phyloP scores from a whole-genome alignment of 2,888 invertebrate species.

The Orthonychiurus folsomi region DNA sequence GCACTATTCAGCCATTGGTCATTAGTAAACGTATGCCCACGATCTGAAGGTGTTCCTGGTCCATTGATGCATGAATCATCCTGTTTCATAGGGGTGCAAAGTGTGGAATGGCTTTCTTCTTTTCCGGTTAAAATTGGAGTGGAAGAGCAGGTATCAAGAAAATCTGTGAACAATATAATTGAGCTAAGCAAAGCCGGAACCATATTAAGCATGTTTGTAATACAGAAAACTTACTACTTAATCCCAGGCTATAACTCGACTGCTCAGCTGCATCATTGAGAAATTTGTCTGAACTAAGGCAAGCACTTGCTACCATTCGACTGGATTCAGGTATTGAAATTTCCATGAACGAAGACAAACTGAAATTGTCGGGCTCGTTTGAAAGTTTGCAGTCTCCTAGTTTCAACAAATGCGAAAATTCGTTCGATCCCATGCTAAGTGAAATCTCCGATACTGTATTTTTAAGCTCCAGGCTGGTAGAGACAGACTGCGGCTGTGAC shows the following conservation, averaged over 20 bases:
- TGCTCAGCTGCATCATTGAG: neutral
- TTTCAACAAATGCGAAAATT: conserved; percentile 8
- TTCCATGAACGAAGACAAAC: conserved; percentile 39
- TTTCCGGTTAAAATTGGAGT: no score
- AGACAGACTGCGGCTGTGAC: no score
- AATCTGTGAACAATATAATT: neutral
- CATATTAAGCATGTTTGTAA: no score
- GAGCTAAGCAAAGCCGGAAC: neutral
- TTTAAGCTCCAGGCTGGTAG: no score
- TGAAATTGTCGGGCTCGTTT: conserved; percentile 25
- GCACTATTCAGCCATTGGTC: neutral
- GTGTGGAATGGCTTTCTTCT: neutral
- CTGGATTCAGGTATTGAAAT: conserved; percentile 39
- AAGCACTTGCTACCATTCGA: conserved; percentile 25
- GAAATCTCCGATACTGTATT: neutral
- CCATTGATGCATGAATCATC: neutral
- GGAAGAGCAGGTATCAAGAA: neutral
- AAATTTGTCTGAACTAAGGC: neutral
- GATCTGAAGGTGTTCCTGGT: no score
- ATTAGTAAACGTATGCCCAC: no score
- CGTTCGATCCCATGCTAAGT: neutral
- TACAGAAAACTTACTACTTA: neutral
- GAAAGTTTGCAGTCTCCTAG: neutral
- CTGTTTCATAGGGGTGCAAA: neutral
- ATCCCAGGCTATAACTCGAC: neutral